Evolutionary conservation across 2,888 invertebrate genomes (phyloP).

Genomic region (Mantis religiosa): DNA sequence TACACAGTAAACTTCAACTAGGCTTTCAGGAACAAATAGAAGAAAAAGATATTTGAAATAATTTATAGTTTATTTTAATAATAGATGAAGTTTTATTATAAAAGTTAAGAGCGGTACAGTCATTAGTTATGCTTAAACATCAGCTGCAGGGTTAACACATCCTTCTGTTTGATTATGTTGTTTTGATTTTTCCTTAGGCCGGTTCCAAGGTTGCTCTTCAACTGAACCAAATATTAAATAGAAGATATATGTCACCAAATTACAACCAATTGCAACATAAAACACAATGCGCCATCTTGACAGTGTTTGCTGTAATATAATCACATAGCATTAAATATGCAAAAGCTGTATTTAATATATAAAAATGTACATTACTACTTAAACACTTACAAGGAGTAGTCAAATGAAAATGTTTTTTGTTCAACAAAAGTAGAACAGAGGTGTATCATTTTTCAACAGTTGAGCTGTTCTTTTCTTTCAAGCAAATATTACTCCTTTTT

Average conservation of each 20-base stretch:
- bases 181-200: background rate
- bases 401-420: too few species aligned
- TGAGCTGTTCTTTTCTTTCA: too few species aligned
- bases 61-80: background rate
- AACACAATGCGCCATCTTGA: slow-evolving; percentile 10
- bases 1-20: too few species aligned
- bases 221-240: slow-evolving; percentile 17
- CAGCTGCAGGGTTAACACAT: background rate
- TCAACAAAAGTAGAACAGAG: too few species aligned
- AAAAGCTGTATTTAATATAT: background rate
- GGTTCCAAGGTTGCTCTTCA: slow-evolving; percentile 20
- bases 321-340: background rate
- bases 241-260: slow-evolving; percentile 5
- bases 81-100: background rate
- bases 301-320: slow-evolving; percentile 11
- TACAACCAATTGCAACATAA: background rate
- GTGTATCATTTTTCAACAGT: too few species aligned
- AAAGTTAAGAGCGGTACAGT: background rate
- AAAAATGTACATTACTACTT: background rate
- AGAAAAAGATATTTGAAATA: too few species aligned
- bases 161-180: background rate
- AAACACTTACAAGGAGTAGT: too few species aligned
- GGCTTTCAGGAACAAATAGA: too few species aligned
- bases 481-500: too few species aligned
- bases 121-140: background rate